Conservation (phyloP, 2,888 invertebrate species). For the Scaptomyza reducta region DNA sequence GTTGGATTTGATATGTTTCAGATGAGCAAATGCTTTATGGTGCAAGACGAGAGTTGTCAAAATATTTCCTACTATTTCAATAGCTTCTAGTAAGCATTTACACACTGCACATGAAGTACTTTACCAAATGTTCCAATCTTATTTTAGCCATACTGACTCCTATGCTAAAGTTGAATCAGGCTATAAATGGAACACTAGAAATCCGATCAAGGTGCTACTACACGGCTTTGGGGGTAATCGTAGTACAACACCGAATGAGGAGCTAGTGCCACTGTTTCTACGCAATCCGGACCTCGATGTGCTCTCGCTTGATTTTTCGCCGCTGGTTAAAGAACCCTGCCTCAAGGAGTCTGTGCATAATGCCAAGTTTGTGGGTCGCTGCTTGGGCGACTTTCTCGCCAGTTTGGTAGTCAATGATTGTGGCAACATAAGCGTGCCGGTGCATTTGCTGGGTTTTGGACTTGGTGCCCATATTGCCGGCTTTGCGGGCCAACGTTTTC, state of each 20-base stretch:
- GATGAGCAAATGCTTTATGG: neutral
- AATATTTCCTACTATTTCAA: neutral
- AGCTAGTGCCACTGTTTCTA: neutral
- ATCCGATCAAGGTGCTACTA: neutral
- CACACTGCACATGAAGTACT: neutral
- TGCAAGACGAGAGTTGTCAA: neutral
- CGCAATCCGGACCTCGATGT: neutral
- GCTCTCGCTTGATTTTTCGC: neutral
- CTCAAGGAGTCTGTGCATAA: neutral
- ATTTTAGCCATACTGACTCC: too few species aligned
- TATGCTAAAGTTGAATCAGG: too few species aligned
- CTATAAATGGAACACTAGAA: too few species aligned
- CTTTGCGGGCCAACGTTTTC: neutral
- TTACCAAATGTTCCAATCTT: too few species aligned
- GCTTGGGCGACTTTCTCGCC: neutral
- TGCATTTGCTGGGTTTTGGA: neutral
- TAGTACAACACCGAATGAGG: neutral
- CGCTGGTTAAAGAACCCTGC: neutral
- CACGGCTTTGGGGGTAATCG: neutral
- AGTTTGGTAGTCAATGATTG: neutral
- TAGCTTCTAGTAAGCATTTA: neutral
- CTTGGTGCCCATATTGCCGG: neutral
- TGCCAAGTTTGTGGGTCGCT: neutral
- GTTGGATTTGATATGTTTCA: neutral
- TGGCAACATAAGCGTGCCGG: neutral